Percentiles rank a stretch among this genome's conserved stretches.
phyloP scores from a whole-genome alignment of 2,113 vertebrate genomes.

The Hyaena hyaena region DNA sequence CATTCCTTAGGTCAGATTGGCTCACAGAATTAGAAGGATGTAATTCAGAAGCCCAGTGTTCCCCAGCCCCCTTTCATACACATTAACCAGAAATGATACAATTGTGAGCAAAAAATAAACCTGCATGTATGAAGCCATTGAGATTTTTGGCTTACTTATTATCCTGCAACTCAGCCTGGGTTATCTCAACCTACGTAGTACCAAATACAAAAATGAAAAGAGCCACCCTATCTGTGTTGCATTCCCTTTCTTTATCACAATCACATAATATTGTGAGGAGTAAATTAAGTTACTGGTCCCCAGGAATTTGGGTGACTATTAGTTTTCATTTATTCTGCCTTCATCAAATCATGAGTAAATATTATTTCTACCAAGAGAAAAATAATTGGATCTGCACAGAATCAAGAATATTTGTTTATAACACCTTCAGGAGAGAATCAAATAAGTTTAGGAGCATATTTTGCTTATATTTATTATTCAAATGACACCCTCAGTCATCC shows the following conservation, averaged over 20 bases:
- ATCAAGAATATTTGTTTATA: slow-evolving; percentile 52
- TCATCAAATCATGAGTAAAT: not conserved
- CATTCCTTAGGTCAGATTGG: not conserved
- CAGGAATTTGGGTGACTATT: not conserved
- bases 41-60: not conserved
- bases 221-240: not conserved
- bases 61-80: fast-evolving
- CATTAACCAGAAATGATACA: not conserved
- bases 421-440: not conserved
- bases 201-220: not conserved
- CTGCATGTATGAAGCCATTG: not conserved
- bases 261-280: not conserved
- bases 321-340: slow-evolving; percentile 48
- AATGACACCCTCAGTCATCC: not conserved
- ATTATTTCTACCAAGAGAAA: slow-evolving; percentile 33
- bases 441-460: not conserved
- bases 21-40: not conserved
- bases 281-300: slow-evolving; percentile 35
- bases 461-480: slow-evolving; percentile 6
- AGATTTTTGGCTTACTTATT: not conserved
- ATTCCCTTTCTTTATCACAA: slow-evolving; percentile 29
- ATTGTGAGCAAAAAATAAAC: not conserved
- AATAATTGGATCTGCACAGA: not conserved
- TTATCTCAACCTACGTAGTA: not conserved
- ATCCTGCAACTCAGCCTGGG: not conserved